Conservation (phyloP, 2,113 vertebrate genomes). For the Excalfactoria chinensis region DNA sequence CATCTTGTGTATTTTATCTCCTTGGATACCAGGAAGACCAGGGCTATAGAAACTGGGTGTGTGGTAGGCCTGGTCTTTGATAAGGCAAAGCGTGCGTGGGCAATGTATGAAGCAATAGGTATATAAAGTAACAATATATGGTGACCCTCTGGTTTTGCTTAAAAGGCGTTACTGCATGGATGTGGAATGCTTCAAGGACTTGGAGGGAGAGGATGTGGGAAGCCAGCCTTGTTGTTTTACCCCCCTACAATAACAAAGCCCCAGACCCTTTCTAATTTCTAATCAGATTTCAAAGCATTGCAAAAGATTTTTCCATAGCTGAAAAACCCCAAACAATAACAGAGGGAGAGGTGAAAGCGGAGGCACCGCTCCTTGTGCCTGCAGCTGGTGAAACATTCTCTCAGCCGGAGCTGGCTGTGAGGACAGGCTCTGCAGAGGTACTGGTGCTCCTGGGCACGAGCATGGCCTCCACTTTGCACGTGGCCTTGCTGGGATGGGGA, state of each 20-base stretch:
- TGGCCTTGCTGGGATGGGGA: fast-evolving
- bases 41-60: constrained; percentile 59
- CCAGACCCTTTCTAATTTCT: constrained; percentile 34
- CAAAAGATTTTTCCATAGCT: constrained; percentile 53
- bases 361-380: not conserved
- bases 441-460: fast-evolving
- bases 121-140: constrained; percentile 20
- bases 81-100: constrained; percentile 39
- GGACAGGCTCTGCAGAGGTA: not conserved
- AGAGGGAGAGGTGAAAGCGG: constrained; percentile 34
- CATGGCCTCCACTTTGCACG: fast-evolving
- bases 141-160: constrained; percentile 30
- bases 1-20: constrained; percentile 58
- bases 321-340: constrained; percentile 47
- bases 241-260: constrained; percentile 20
- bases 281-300: constrained; percentile 57
- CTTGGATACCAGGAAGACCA: constrained; percentile 45
- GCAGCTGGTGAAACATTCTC: not conserved
- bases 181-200: constrained; percentile 25
- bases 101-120: constrained; percentile 32
- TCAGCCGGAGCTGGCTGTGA: not conserved
- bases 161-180: constrained; percentile 31
- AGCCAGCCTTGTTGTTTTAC: constrained; percentile 20
- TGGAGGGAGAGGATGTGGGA: constrained; percentile 34
- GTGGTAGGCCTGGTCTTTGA: constrained; percentile 40